phyloP scores from a whole-genome alignment of 2,113 vertebrate genomes.

The Scytalopus superciliaris region DNA sequence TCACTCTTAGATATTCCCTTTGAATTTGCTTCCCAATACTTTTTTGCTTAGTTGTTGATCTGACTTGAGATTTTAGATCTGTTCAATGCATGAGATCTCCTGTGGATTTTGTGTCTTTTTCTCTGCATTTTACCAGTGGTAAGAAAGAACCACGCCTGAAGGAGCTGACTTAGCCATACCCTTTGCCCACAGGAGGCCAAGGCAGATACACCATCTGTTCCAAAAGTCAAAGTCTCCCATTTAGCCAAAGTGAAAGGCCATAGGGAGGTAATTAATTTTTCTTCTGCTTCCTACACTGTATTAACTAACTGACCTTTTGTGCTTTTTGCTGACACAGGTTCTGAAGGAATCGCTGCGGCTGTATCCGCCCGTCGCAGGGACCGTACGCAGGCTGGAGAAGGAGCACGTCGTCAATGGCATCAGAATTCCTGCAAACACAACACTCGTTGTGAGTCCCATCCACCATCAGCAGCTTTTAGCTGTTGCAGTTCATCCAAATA shows the following conservation, averaged over 20 bases:
- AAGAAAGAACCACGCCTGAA: not conserved
- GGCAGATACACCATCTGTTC: not conserved
- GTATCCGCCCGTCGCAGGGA: slow-evolving; percentile 81
- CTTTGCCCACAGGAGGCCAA: not conserved
- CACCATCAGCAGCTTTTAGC: not conserved
- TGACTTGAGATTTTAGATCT: not conserved
- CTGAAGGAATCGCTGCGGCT: slow-evolving; percentile 88
- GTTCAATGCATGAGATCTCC: not conserved
- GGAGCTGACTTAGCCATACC: not conserved
- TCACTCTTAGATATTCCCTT: not conserved
- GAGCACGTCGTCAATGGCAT: slow-evolving; percentile 77
- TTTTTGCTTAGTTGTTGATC: not conserved
- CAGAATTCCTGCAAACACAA: slow-evolving; percentile 75
- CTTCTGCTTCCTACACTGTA: not conserved
- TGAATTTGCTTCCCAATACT: not conserved
- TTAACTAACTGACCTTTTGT: not conserved
- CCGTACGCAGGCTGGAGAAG: slow-evolving; percentile 73
- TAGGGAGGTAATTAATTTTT: not conserved
- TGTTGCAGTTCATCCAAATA: not conserved
- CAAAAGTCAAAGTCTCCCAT: not conserved
- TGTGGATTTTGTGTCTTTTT: not conserved
- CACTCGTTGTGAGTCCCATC: slow-evolving; percentile 54
- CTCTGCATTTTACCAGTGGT: not conserved
- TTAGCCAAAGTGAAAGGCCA: not conserved
- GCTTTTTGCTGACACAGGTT: slow-evolving; percentile 68